phyloP scores from a whole-genome alignment of 2,797 vertebrate species.

The Thamnophis elegans region DNA sequence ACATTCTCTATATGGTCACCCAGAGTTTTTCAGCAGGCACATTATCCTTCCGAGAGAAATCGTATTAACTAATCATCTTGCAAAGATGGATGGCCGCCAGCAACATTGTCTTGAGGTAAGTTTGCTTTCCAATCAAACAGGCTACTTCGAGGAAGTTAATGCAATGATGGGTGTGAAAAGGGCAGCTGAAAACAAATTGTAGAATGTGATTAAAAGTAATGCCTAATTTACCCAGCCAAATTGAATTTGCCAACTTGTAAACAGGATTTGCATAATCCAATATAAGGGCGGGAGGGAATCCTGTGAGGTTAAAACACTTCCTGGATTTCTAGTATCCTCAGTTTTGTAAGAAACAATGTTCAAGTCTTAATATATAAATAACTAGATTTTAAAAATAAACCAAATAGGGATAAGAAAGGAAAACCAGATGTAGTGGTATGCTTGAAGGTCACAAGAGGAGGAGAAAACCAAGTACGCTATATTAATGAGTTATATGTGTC shows the following conservation, averaged over 20 bases:
- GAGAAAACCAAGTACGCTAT: background rate
- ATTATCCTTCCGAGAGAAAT: background rate
- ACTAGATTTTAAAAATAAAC: conserved; percentile 1
- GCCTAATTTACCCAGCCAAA: conserved; percentile 27
- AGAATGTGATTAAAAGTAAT: conserved; percentile 26
- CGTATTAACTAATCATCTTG: background rate
- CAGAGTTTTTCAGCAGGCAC: background rate
- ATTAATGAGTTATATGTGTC: background rate
- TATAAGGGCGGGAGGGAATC: conserved; percentile 3
- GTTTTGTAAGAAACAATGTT: conserved; percentile 14
- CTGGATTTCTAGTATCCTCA: conserved; percentile 25
- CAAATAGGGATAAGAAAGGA: background rate
- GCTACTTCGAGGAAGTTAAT: conserved; percentile 7
- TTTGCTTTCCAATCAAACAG: conserved; percentile 16
- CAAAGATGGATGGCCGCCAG: background rate
- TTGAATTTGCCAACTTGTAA: conserved; percentile 48
- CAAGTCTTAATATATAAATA: conserved; percentile 4
- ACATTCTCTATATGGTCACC: background rate
- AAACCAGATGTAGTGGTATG: background rate
- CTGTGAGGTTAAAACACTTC: conserved; percentile 36
- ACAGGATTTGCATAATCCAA: conserved; percentile 12
- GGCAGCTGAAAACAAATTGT: conserved; percentile 13
- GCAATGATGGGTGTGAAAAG: conserved; percentile 11
- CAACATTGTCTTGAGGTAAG: conserved; percentile 23
- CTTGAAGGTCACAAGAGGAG: background rate